Base-by-base conservation (phyloP, 2,797 vertebrate genomes). In the Leptoclinus maculatus region DNA sequence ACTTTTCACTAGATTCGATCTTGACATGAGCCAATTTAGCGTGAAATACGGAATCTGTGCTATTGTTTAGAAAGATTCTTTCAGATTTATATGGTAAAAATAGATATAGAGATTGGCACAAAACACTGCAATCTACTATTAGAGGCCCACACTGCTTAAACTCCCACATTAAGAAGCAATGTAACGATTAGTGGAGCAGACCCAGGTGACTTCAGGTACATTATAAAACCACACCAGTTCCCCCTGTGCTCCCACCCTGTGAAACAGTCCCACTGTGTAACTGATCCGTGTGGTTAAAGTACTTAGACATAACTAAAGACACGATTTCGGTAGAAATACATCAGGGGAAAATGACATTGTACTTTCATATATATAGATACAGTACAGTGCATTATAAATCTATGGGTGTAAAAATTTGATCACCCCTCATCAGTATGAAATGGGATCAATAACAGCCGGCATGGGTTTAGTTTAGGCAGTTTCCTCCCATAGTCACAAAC, bases 121-220 rank as follows among this genome's bases (percentile, higher is more conserved):
- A 66, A 64, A 58, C 2, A 32, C 9, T 34, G 32, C 39, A 49
- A 34, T n/a, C 36, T 69, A 14, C 17, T 10, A 36, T 57, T 12
- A 65, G 17, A 74, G 34, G 25, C 27, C 32, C 23, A 65, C 7
- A 17, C 2, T 16, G 34, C 13, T 59, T 57, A 5, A 60, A 54
- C 16, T 16, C 32, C 8, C 3, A n/a, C 11, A 14, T 29, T 53
- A 65, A 71, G 65, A 79, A 69, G 60, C 65, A 70, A 19, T 49
- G 4, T 64, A 23, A 47, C 16, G 74, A 70, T 29, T 39, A 64
- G 59, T 36, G 21, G 79, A 78, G 14, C 36, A 64, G 73, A 51
- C 51, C 76, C 51, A 25, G 47, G 74, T 59, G 43, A 66, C 67
- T 36, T 74, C 77, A 91, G 83, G 79, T 88, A 79, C 41, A 60